Conservation (phyloP, 2,888 invertebrate genomes). For the Periphyllus acericola region DNA sequence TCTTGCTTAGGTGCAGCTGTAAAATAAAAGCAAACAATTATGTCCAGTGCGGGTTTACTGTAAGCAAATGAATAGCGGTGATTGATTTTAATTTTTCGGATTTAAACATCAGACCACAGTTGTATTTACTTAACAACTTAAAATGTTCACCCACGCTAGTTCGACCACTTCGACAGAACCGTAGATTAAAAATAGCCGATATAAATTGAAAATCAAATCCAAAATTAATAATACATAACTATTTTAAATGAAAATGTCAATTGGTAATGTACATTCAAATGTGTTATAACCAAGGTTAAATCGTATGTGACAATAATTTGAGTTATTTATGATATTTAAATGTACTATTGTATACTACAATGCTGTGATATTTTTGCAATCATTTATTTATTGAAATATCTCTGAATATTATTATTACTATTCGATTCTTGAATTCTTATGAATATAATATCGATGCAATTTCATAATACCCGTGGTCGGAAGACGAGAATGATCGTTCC, state of each 20-base stretch:
- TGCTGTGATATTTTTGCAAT: neutral
- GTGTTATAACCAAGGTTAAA: neutral
- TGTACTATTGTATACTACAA: neutral
- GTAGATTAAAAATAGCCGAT: no score
- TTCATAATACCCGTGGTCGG: neutral
- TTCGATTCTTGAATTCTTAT: neutral
- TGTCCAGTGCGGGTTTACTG: neutral
- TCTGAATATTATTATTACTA: neutral
- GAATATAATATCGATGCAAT: neutral
- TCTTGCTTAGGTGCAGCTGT: slow-evolving; percentile 34
- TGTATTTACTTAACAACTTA: no score
- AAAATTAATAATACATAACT: neutral
- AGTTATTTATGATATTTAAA: neutral
- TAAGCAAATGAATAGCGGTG: neutral
- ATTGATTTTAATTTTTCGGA: neutral
- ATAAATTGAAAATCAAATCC: no score
- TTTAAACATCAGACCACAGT: no score
- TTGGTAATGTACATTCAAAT: neutral
- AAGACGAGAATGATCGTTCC: neutral
- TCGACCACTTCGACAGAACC: no score
- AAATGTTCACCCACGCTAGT: no score
- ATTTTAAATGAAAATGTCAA: neutral
- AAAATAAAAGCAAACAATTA: neutral
- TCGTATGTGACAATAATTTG: no score
- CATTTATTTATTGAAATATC: neutral